Base-by-base conservation (phyloP, 2,888 invertebrate species). In the Pachydiplax longipennis region DNA sequence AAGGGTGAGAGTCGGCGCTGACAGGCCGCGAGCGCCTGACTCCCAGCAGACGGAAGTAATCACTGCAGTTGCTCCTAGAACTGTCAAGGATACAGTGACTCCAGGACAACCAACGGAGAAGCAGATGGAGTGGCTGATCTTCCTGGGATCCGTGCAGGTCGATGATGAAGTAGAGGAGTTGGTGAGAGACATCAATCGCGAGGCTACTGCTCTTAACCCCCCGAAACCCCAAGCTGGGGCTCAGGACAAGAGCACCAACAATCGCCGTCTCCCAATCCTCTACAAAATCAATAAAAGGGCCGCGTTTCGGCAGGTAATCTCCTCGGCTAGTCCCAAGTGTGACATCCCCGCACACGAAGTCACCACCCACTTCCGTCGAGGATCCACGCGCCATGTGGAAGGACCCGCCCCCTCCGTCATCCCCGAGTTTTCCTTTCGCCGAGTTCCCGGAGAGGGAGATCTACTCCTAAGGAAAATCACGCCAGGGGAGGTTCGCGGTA, bases 21-120 rank as follows among this genome's bases (percentile, higher is more conserved):
- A 65, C 0, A 65, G 65, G 22, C 25, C 65, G 65, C 25, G 65
- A n/a, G n/a, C 65, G 6, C 4, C 6, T 5, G 2, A 2, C 2
- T 6, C 40, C 40, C 40, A 2, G 4, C 40, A 5, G 40, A 6
- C 6, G 4, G 6, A 40, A 2, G 6, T 6, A 6, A 2, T 6
- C 40, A 2, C 40, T 6, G 6, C 40, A 40, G 40, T 40, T 2
- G 40, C 40, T 5, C 2, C 40, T 6, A 40, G 6, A 6, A 40
- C 6, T 40, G 4, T 6, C 40, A 5, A 40, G 40, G 40, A 40
- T 2, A 6, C 40, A 40, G 37, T 37, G 5, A 8, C 44, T 1
- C 44, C 87, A 1, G 83, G 73, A 10, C 91, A 92, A 4, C 92
- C 92, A 31, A 15, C 44, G 4, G 4, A 35, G 1, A 80, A 15